These are phyloP conservation scores for Tenthredo mesomela DNA, from an alignment of 2,888 invertebrate species.

Conservation along the genomic window DNA sequence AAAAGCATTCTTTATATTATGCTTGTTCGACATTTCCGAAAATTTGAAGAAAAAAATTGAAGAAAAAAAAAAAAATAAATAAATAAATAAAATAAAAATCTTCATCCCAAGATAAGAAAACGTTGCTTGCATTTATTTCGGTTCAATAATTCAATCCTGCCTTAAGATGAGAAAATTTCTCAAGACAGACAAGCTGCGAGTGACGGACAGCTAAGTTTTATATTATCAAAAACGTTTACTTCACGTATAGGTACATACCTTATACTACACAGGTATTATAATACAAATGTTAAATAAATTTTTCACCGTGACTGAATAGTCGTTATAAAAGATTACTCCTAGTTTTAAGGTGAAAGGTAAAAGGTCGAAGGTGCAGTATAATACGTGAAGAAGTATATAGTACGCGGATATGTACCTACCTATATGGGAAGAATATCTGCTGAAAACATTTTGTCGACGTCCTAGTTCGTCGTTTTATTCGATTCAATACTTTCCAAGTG, in stretches of 20 bases:
- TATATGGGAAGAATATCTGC: not conserved
- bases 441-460: not conserved
- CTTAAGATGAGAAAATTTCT: not conserved
- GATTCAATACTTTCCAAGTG: not conserved
- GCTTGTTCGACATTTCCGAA: not conserved
- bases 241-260: not conserved
- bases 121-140: not conserved
- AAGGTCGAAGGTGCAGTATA: not conserved
- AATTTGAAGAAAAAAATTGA: not conserved
- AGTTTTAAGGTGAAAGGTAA: conserved; percentile 20
- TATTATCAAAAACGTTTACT: conserved; percentile 4
- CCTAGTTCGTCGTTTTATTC: not conserved
- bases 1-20: not conserved
- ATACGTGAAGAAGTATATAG: not conserved
- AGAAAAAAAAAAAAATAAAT: no score
- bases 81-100: not conserved
- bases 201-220: not conserved
- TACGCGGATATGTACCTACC: not conserved
- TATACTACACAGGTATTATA: not conserved
- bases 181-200: not conserved
- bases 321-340: conserved; percentile 18
- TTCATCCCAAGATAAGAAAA: not conserved
- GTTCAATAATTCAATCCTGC: not conserved
- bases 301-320: not conserved
- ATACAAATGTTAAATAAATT: not conserved